Percentiles rank a stretch among this genome's conserved stretches.
phyloP scores from a whole-genome alignment of 2,113 vertebrate genomes.

The Procavia capensis region DNA sequence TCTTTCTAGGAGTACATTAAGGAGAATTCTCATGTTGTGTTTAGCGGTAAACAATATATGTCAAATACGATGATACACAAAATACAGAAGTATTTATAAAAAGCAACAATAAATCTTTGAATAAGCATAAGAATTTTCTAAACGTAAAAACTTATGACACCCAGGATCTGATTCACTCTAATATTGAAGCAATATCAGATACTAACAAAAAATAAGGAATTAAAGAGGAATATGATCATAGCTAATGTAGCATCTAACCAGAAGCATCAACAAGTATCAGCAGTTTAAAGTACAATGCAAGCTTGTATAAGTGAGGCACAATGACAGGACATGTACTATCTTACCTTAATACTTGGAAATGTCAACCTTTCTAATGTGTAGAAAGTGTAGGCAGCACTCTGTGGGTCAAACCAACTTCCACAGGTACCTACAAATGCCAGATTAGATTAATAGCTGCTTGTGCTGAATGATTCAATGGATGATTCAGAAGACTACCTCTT shows the following conservation, averaged over 20 bases:
- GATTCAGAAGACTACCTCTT: neutral
- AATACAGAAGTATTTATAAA: neutral
- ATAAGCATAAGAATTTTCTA: neutral
- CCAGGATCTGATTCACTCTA: neutral
- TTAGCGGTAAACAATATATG: neutral
- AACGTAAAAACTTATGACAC: neutral
- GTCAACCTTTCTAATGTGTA: neutral
- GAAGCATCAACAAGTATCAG: neutral
- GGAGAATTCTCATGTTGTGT: neutral
- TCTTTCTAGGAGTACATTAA: neutral
- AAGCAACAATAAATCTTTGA: neutral
- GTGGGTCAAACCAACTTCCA: neutral
- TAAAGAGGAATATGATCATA: neutral
- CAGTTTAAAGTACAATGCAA: neutral
- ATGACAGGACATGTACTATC: neutral
- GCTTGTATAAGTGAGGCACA: neutral
- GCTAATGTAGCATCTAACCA: neutral
- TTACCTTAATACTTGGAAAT: neutral
- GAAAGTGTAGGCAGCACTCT: neutral
- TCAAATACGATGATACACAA: neutral
- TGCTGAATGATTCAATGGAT: constrained; percentile 20
- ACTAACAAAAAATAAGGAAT: neutral
- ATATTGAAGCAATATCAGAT: neutral
- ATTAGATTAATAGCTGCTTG: neutral
- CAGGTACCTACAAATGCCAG: neutral